phyloP scores from a whole-genome alignment of 2,113 vertebrate species.

The Delphinapterus leucas region DNA sequence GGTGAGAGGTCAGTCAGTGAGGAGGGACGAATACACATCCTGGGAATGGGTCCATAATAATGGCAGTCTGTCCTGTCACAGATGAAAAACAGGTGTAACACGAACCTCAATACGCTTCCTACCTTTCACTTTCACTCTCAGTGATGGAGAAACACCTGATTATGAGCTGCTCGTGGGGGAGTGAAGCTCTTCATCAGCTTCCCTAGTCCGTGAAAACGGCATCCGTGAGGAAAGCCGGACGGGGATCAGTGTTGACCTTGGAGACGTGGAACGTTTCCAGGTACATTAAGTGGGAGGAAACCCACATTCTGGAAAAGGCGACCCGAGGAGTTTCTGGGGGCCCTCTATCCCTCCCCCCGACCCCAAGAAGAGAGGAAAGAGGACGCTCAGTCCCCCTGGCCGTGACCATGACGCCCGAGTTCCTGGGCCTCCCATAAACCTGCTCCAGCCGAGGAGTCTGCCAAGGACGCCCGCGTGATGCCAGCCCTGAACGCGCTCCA shows the following conservation, averaged over 20 bases:
- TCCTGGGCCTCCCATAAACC: neutral
- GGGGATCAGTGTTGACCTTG: neutral
- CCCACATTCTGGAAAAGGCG: neutral
- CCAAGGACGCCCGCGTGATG: neutral
- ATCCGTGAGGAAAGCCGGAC: too few relatives aligned
- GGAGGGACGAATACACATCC: neutral
- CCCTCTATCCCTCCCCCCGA: neutral
- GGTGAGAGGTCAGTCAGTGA: neutral
- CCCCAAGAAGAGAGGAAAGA: neutral
- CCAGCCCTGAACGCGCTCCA: neutral
- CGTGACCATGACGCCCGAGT: neutral
- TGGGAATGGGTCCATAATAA: neutral
- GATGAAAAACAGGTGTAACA: neutral
- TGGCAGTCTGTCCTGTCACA: neutral
- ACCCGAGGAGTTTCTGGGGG: neutral
- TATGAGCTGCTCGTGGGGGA: neutral
- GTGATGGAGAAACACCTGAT: neutral
- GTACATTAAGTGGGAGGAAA: neutral
- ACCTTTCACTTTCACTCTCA: neutral
- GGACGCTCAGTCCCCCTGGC: accelerated
- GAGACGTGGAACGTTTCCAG: neutral
- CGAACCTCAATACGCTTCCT: neutral
- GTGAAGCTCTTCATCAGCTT: neutral
- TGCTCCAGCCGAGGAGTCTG: neutral
- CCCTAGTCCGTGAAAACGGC: neutral